These are phyloP conservation scores for Drosophila kuntzei DNA, from an alignment of 2,888 invertebrate species.

Conservation along the genomic window DNA sequence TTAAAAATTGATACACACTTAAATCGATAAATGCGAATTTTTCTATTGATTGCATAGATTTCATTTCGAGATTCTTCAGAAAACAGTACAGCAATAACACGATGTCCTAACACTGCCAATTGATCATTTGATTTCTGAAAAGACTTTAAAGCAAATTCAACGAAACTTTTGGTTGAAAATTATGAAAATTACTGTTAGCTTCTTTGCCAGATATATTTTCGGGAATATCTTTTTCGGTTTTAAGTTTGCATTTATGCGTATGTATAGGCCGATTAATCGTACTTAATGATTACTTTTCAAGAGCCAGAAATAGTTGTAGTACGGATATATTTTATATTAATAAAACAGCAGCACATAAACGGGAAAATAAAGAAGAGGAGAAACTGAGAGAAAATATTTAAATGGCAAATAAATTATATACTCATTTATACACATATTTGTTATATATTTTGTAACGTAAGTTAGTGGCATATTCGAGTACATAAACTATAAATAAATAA, in stretches of 20 bases:
- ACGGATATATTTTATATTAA: constrained; percentile 41
- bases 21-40: constrained; percentile 14
- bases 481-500: constrained; percentile 44
- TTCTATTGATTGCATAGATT: constrained; percentile 33
- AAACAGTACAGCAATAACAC: constrained; percentile 47
- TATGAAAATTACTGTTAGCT: constrained; percentile 13
- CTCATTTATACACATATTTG: constrained; percentile 73
- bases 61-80: constrained; percentile 38
- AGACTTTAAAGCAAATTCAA: constrained; percentile 28
- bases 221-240: constrained; percentile 23
- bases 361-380: constrained; percentile 19
- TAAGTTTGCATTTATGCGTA: constrained; percentile 63
- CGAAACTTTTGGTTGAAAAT: constrained; percentile 20
- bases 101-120: constrained; percentile 51
- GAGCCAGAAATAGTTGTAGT: constrained; percentile 25
- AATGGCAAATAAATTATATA: constrained; percentile 63
- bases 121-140: constrained; percentile 29
- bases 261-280: constrained; percentile 26
- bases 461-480: constrained; percentile 67
- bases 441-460: constrained; percentile 80
- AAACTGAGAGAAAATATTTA: constrained; percentile 37
- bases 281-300: constrained; percentile 19
- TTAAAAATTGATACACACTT: constrained; percentile 41
- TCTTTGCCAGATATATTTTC: constrained; percentile 30
- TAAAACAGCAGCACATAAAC: constrained; percentile 35